Evolutionary conservation across 2,797 vertebrate species (phyloP), one percentile per base, ranked within the genome.

Genomic region (Pangasius larnaudii): DNA sequence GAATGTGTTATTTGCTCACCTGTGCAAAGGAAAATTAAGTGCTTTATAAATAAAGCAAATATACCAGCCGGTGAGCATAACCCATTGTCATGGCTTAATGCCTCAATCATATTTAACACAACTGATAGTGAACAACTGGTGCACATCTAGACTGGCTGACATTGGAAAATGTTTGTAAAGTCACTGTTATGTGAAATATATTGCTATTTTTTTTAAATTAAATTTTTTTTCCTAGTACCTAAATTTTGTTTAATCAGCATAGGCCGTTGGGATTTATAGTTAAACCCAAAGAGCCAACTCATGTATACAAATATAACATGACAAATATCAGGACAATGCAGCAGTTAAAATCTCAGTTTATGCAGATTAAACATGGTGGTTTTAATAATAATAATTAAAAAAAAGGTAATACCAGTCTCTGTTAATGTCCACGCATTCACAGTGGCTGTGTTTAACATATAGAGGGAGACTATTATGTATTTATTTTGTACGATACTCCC

Each of bases 11-110:
- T 81, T 42, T 81, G 14, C 61, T 63, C 58, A 82, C 5, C 11
- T 51, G 75, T 78, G 30, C 36, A 5, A 16, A 49, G 72, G 16
- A 36, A 78, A 11, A 63, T 63, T 46, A 61, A 63, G 58, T 61
- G 58, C 24, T 81, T 81, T 4, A 81, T 27, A 46, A 63, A 82
- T 63, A 3, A 39, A 27, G 78, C 78, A 80, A 81, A 81, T 81
- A 42, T 63, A 3, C 36, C 24, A 4, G 39, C 22, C 5, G 1
- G n/a, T 53, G 75, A 16, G 46, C 51, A 36, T 58, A 56, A 42
- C 42, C 42, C 51, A 33, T 0, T 33, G 7, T 53, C 49, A 18
- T 58, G 30, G 16, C 27, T 19, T 78, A 53, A 18, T 53, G 7
- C 1, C 27, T 5, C 27, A 77, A 8, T 77, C 24, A 75, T 49